phyloP scores from a whole-genome alignment of 2,888 invertebrate species.

The Resseliella maxima region DNA sequence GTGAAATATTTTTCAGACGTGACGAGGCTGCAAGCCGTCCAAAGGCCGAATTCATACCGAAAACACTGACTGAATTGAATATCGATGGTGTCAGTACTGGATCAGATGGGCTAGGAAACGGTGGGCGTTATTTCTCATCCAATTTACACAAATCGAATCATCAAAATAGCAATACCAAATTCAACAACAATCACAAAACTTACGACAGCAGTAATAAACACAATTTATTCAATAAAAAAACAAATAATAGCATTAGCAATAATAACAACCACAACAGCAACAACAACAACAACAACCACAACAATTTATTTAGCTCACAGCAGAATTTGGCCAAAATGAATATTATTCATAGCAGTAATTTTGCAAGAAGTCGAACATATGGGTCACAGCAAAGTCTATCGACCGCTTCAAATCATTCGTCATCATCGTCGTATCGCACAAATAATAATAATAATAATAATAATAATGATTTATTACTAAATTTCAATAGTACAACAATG shows the following conservation, averaged over 20 bases:
- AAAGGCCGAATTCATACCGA: constrained; percentile 90
- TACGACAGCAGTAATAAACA: constrained; percentile 58
- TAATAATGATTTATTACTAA: constrained; percentile 53
- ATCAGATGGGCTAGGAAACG: constrained; percentile 65
- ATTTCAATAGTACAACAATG: constrained; percentile 56
- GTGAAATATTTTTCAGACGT: constrained; percentile 72
- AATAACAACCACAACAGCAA: constrained; percentile 62
- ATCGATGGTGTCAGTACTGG: constrained; percentile 72
- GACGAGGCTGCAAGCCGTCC: constrained; percentile 90
- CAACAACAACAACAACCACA: constrained; percentile 64
- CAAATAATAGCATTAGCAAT: constrained; percentile 59
- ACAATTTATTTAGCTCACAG: constrained; percentile 60
- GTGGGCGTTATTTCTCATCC: constrained; percentile 64
- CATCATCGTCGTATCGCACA: constrained; percentile 57
- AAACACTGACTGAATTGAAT: constrained; percentile 87
- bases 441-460: constrained; percentile 43
- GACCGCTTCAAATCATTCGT: constrained; percentile 59
- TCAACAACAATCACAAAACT: constrained; percentile 62
- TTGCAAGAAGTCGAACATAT: constrained; percentile 60
- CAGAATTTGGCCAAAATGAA: constrained; percentile 60
- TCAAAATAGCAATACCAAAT: constrained; percentile 62
- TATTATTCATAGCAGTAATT: constrained; percentile 58
- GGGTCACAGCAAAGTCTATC: constrained; percentile 61
- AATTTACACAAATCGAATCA: constrained; percentile 68
- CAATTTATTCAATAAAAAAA: constrained; percentile 32